Evolutionary conservation across 2,888 invertebrate species (phyloP).

Genomic region (Leptarthrus brevirostris): DNA sequence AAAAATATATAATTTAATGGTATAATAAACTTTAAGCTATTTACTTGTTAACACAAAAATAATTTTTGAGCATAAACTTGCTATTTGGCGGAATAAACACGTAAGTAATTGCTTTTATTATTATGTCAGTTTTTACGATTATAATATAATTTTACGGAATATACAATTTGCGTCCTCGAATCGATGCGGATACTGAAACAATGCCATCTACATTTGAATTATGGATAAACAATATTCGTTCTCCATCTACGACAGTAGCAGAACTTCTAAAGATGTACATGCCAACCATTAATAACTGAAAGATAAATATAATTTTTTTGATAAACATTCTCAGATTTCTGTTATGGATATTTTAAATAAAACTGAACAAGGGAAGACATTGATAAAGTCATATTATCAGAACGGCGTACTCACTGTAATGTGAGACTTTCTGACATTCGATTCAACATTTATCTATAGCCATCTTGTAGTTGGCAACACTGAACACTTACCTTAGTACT

Average conservation of each 20-base stretch:
- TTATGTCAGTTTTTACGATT: neutral
- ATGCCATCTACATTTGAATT: neutral
- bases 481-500: too few species aligned
- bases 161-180: neutral
- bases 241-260: neutral
- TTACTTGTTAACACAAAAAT: slow-evolving; percentile 14
- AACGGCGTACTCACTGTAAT: slow-evolving; percentile 2
- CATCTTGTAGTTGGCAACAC: too few species aligned
- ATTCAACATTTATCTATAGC: too few species aligned
- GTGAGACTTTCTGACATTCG: too few species aligned
- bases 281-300: neutral
- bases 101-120: neutral
- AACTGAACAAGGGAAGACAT: slow-evolving; percentile 29
- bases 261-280: neutral
- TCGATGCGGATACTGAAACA: neutral
- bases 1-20: too few species aligned
- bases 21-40: too few species aligned
- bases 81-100: slow-evolving; percentile 1
- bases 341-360: slow-evolving; percentile 30
- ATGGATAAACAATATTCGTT: slow-evolving; percentile 5
- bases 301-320: too few species aligned
- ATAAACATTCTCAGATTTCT: slow-evolving; percentile 7
- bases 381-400: slow-evolving; percentile 27
- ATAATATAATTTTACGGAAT: neutral
- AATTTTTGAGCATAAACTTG: slow-evolving; percentile 7